phyloP scores from a whole-genome alignment of 2,888 invertebrate species.

The Cheilosia soror region DNA sequence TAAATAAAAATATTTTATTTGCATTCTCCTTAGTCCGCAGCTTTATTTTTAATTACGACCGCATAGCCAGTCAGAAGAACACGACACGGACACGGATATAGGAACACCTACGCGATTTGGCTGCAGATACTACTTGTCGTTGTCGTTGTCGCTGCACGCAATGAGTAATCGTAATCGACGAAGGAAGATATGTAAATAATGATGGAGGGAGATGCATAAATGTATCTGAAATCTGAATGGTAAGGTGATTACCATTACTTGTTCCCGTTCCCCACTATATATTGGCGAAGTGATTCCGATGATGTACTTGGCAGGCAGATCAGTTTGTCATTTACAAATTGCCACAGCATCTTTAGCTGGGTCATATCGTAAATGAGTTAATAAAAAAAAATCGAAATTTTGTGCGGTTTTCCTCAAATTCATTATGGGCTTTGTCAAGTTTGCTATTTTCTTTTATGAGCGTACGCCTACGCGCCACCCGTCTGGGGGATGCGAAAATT shows the following conservation, averaged over 20 bases:
- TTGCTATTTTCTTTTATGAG: conserved; percentile 38
- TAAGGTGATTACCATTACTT: conserved; percentile 37
- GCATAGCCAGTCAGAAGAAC: conserved; percentile 23
- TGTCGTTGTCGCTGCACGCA: conserved; percentile 14
- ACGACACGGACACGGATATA: conserved; percentile 34
- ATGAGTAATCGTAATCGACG: conserved; percentile 61
- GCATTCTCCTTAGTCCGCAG: conserved; percentile 69
- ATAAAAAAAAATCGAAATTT: conserved; percentile 25
- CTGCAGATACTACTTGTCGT: conserved; percentile 5
- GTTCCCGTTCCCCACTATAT: conserved; percentile 21
- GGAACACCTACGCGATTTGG: conserved; percentile 47
- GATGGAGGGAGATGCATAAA: conserved; percentile 42
- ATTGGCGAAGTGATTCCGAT: conserved; percentile 47
- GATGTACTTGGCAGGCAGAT: conserved; percentile 65
- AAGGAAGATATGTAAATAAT: conserved; percentile 67
- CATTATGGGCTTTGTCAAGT: background rate
- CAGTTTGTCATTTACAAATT: conserved; percentile 70
- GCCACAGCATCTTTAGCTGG: conserved; percentile 25
- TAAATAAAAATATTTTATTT: conserved; percentile 67
- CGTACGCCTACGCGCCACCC: conserved; percentile 47
- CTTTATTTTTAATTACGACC: conserved; percentile 63
- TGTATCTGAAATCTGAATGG: conserved; percentile 49
- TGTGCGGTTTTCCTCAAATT: conserved; percentile 33
- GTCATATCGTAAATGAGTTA: conserved; percentile 3
- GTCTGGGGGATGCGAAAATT: background rate